Conservation (phyloP, 2,113 vertebrate genomes). For the Donacobius atricapilla region DNA sequence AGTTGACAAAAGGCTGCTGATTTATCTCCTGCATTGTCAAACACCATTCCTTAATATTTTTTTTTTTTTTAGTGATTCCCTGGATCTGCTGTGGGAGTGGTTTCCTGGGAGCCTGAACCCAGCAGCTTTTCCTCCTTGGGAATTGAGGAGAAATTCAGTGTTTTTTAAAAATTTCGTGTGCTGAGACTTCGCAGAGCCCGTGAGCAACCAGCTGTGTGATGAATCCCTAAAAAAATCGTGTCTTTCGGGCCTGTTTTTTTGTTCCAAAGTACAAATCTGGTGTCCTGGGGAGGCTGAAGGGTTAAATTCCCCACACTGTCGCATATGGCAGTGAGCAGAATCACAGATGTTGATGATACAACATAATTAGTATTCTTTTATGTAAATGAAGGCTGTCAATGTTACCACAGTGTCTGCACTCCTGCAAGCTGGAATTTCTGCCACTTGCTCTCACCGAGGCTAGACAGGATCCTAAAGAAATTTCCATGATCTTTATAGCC, state of each 20-base stretch:
- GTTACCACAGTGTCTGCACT: slow-evolving; percentile 72
- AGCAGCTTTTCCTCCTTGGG: background rate
- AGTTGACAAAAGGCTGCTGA: slow-evolving; percentile 10
- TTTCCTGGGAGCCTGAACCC: background rate
- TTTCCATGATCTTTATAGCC: background rate
- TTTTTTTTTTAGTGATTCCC: background rate
- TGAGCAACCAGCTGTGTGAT: background rate
- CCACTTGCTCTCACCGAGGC: slow-evolving; percentile 51
- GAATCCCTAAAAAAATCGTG: accelerated
- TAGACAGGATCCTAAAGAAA: background rate
- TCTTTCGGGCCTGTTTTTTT: background rate
- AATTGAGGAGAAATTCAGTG: background rate
- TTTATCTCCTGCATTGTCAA: slow-evolving; percentile 27
- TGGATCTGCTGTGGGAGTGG: background rate
- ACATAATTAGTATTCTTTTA: slow-evolving; percentile 81
- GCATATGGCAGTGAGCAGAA: slow-evolving; percentile 77
- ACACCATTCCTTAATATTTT: background rate
- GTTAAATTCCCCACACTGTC: slow-evolving; percentile 70
- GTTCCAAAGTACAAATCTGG: background rate
- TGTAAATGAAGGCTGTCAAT: slow-evolving; percentile 79
- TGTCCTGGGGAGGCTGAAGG: slow-evolving; percentile 47
- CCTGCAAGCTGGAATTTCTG: slow-evolving; percentile 60
- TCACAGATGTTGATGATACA: slow-evolving; percentile 80
- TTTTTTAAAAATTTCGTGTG: accelerated
- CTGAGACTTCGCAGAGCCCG: background rate